A percentile compares a stretch with the other conserved stretches of the same genome.
These are phyloP conservation scores for Lithophane leautieri DNA, from an alignment of 2,888 invertebrate species.

Conservation along the genomic window DNA sequence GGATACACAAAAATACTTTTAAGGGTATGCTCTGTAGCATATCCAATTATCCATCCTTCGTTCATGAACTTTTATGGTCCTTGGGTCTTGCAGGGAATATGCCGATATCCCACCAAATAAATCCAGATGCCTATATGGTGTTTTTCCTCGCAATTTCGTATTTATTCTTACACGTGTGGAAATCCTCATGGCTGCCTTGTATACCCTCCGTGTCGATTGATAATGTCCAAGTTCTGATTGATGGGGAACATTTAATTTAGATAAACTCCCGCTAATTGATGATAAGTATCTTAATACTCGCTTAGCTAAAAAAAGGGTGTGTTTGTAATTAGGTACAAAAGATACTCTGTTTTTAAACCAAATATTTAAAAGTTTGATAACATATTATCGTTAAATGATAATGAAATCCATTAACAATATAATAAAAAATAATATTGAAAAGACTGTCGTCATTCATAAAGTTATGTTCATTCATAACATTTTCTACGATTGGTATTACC, in stretches of 20 bases:
- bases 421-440: slow-evolving; percentile 3
- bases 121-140: background rate
- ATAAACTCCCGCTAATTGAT: slow-evolving; percentile 35
- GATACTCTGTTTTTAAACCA: background rate
- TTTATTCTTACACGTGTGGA: background rate
- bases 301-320: slow-evolving; percentile 30
- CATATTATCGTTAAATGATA: slow-evolving; percentile 26
- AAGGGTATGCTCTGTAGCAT: background rate
- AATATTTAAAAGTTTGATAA: slow-evolving; percentile 18
- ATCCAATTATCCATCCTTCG: background rate
- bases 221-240: slow-evolving; percentile 35
- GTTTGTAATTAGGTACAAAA: slow-evolving; percentile 4
- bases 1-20: too few relatives aligned
- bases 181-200: background rate
- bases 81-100: background rate
- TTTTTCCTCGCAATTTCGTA: background rate
- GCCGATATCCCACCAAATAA: background rate
- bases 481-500: slow-evolving; percentile 32
- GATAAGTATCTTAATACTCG: slow-evolving; percentile 32
- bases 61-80: background rate
- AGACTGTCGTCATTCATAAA: slow-evolving; percentile 54
- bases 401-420: slow-evolving; percentile 1
- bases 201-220: slow-evolving; percentile 22
- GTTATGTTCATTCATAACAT: slow-evolving; percentile 55
- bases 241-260: slow-evolving; percentile 34